Evolutionary conservation across 2,797 vertebrate genomes (phyloP), one percentile per base, ranked within the genome.

Genomic region (Scomberomorus guttatus): DNA sequence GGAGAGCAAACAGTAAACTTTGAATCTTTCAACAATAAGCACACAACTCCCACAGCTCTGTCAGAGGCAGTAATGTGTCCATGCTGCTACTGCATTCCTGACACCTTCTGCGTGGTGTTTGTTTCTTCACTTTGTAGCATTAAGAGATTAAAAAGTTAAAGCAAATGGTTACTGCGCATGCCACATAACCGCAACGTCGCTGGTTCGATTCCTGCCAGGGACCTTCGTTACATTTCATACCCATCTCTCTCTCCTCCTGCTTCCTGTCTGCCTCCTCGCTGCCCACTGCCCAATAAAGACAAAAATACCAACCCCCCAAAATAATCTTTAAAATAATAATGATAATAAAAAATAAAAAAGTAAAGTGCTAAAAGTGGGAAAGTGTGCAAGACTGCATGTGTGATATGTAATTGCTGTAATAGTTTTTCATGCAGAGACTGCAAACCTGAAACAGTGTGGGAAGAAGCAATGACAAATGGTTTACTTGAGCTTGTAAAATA

Each of bases 1-100:
- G 91, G 85, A 96, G 93, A 95, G 96, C 96, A 97, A 97, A 97
- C 95, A 97, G 95, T 86, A 80, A 90, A 92, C 89, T 84, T 37
- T 77, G 77, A 90, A 93, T 89, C 92, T 93, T 80, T 92, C 90
- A 92, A 90, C 91, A 92, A 89, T 87, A 89, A 88, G 88, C 75
- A 84, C 87, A 90, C 89, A 84, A 69, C 76, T 86, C 84, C 70
- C 71, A 71, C 80, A 77, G 87, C 61, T 83, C 68, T 83, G 87
- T 78, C 66, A 75, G 71, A 73, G 80, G 64, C 88, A 70, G 32
- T 9, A 52, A 65, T 50, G 70, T 59, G 55, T 48, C 89, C 76
- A 48, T 20, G 81, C 83, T 77, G 79, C 77, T 73, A 4, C 88
- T 61, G 76, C 82, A 74, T 75, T 83, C 72, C 71, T 50, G 39